Evolutionary conservation across 2,797 vertebrate species (phyloP).

Genomic region (Dryobates pubescens): DNA sequence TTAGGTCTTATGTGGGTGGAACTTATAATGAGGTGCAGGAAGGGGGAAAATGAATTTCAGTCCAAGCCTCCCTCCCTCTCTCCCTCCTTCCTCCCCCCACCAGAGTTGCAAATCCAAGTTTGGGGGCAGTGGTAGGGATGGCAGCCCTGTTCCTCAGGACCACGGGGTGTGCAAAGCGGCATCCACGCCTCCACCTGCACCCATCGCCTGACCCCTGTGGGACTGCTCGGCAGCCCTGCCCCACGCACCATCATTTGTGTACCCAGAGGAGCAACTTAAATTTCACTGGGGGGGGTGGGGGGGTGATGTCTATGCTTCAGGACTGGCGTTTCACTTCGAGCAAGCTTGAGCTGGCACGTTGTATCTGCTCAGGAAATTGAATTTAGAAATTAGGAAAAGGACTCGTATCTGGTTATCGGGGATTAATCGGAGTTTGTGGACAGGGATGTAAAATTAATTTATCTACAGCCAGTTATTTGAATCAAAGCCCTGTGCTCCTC

Average conservation of each 20-base stretch:
- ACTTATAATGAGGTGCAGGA: slow-evolving; percentile 69
- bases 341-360: not conserved
- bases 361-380: slow-evolving; percentile 10
- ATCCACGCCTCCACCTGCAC: not conserved
- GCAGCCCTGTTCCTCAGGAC: not conserved
- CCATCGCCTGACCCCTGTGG: rapidly evolving
- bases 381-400: slow-evolving; percentile 53
- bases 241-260: rapidly evolving
- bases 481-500: slow-evolving; percentile 51
- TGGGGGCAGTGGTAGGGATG: not conserved
- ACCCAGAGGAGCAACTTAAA: not conserved
- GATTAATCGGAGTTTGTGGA: slow-evolving; percentile 53
- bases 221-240: not conserved
- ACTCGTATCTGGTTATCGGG: not conserved
- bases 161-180: not conserved
- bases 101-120: not conserved
- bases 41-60: slow-evolving; percentile 49
- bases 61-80: not conserved
- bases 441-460: slow-evolving; percentile 61
- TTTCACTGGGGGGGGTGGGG: not conserved
- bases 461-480: slow-evolving; percentile 48
- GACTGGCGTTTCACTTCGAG: not conserved
- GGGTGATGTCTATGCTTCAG: not conserved
- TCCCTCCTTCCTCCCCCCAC: not conserved
- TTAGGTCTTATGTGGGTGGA: slow-evolving; percentile 70